Conservation (phyloP, 2,797 vertebrate genomes). For the Urosaurus nigricauda region DNA sequence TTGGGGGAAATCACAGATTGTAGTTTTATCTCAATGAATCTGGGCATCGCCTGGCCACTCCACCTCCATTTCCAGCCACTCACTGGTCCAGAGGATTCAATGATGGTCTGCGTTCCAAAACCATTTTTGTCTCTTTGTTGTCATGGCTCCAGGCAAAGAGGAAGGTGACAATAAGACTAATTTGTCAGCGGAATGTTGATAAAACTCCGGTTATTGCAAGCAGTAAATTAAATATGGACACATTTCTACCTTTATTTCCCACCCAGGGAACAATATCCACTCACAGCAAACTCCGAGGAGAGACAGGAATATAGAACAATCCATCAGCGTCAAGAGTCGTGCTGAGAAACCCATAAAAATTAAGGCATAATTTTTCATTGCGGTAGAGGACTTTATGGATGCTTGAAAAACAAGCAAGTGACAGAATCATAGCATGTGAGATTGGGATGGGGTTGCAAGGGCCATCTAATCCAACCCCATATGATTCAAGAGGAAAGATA, state of each 20-base stretch:
- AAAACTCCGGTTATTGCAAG: conserved; percentile 71
- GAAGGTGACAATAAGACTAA: conserved; percentile 70
- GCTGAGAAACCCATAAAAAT: conserved; percentile 62
- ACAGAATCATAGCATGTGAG: too few species aligned
- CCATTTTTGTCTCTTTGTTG: conserved; percentile 20
- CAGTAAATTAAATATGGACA: conserved; percentile 72
- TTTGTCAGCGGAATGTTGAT: conserved; percentile 68
- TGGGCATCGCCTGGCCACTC: not conserved
- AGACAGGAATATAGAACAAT: conserved; percentile 3
- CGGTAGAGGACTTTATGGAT: conserved; percentile 64
- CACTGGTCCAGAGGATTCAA: not conserved
- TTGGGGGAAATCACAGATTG: not conserved
- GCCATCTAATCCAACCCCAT: too few species aligned
- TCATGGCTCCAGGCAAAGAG: conserved; percentile 13
- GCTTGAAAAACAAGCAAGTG: conserved; percentile 45
- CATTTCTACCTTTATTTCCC: conserved; percentile 67
- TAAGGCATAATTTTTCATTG: conserved; percentile 65
- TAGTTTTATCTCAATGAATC: not conserved
- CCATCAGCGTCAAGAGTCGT: conserved; percentile 43
- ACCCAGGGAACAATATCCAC: conserved; percentile 69
- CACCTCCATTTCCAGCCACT: not conserved
- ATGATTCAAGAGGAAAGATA: too few species aligned
- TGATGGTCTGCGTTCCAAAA: not conserved
- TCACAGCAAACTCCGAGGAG: not conserved
- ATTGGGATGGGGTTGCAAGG: too few species aligned